Conservation (phyloP, 2,888 invertebrate species). For the Cyaniris semiargus region DNA sequence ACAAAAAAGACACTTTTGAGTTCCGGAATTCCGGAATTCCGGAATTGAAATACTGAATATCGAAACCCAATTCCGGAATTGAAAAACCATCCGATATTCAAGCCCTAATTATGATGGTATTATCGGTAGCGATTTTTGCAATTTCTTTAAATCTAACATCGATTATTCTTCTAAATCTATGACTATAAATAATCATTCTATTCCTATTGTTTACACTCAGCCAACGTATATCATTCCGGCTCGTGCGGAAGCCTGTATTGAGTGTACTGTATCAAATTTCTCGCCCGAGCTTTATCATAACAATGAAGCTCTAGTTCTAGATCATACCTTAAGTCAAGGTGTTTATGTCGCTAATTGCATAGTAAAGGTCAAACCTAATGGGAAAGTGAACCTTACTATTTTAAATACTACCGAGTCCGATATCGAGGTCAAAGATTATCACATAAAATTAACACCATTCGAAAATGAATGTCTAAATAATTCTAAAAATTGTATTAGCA, state of each 20-base stretch:
- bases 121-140: slow-evolving; percentile 23
- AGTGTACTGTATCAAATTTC: slow-evolving; percentile 34
- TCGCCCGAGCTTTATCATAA: slow-evolving; percentile 29
- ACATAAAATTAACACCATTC: no score
- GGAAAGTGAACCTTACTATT: slow-evolving; percentile 38
- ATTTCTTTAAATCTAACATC: slow-evolving; percentile 23
- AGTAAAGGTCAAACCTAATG: slow-evolving; percentile 39
- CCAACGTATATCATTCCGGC: slow-evolving; percentile 24
- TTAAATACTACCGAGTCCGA: slow-evolving; percentile 36
- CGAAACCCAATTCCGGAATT: background rate
- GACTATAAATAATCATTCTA: slow-evolving; percentile 22
- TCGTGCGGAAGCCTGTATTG: no score
- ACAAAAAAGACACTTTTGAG: background rate
- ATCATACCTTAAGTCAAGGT: slow-evolving; percentile 35
- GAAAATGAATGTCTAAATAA: background rate
- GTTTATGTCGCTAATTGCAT: slow-evolving; percentile 39
- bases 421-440: no score
- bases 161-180: slow-evolving; percentile 28
- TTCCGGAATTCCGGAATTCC: background rate
- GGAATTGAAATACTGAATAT: slow-evolving; percentile 1
- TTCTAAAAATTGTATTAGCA: background rate
- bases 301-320: slow-evolving; percentile 35
- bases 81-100: background rate
- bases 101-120: slow-evolving; percentile 25
- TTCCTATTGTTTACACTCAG: slow-evolving; percentile 27